Base-by-base conservation (phyloP, 2,797 vertebrate genomes). In the Microctenopoma stevenorrisi region DNA sequence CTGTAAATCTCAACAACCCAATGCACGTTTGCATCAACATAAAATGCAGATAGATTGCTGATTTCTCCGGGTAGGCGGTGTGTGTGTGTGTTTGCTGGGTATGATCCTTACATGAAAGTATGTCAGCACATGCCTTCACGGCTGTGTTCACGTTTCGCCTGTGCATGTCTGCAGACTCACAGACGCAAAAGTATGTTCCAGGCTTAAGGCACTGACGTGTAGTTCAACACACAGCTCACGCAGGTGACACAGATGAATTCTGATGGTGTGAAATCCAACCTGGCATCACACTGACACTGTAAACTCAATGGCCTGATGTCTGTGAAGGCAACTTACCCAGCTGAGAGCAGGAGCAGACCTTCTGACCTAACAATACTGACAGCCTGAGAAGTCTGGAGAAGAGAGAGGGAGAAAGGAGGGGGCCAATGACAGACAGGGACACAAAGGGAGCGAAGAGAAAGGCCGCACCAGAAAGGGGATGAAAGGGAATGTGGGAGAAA, bases 401-500 rank as follows among this genome's bases (percentile, higher is more conserved):
- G 72, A 62, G 72, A 72, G 65, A 37, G 64, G 67, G 80, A 61
- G 59, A 40, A 61, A 72, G 69, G 69, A 44, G 66, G 54, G 62
- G 68, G 68, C 72, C 76, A 62, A 49, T 82, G 89, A 89, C 77
- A 75, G 81, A 83, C 74, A 26, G 57, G 64, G 60, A 78, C 81
- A 92, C 84, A 91, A 90, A 88, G 70, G 71, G 55, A 64, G 70
- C 14, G 74, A 81, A 76, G 85, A 88, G 83, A 90, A 83, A 89
- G 76, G 84, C 76, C 59, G 64, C 54, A 48, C 63, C 80, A 80
- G 75, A 86, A 74, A 78, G 63, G 58, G 78, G 80, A 89, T 91
- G 82, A 91, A 91, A 90, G 90, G 66, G 83, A 84, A 78, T 83
- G 68, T 56, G 64, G 71, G 72, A 87, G 80, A 90, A 90, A 87